Evolutionary conservation across 2,113 vertebrate species (phyloP).

Genomic region (Callithrix jacchus): DNA sequence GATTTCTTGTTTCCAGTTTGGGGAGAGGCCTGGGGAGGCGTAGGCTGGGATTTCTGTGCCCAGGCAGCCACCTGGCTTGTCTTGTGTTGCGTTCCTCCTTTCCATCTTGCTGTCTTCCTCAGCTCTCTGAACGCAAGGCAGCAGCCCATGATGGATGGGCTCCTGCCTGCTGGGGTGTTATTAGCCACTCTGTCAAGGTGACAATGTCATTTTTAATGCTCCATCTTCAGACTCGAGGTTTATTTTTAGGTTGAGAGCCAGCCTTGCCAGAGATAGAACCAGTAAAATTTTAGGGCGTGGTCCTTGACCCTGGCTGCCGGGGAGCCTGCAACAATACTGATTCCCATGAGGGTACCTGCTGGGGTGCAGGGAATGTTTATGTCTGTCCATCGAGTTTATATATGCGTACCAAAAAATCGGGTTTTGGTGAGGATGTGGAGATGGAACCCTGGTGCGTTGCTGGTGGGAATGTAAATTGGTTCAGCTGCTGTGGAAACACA

Average conservation of each 20-base stretch:
- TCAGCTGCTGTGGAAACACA: rapidly evolving
- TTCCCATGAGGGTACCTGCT: not conserved
- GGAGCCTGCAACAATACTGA: rapidly evolving
- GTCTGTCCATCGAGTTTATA: not conserved
- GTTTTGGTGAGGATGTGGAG: not conserved
- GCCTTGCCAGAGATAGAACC: not conserved
- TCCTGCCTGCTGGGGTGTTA: not conserved
- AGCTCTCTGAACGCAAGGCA: not conserved
- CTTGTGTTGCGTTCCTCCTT: rapidly evolving
- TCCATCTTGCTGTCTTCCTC: rapidly evolving
- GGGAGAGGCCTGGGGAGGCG: not conserved
- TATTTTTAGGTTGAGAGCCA: slow-evolving; percentile 16
- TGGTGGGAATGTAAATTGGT: not conserved
- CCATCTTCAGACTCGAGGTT: not conserved
- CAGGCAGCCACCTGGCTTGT: rapidly evolving
- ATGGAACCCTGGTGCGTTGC: rapidly evolving
- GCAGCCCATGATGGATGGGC: not conserved
- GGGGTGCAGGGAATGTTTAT: not conserved
- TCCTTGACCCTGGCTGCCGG: not conserved
- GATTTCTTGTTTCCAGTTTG: slow-evolving; percentile 59
- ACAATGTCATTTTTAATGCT: slow-evolving; percentile 25
- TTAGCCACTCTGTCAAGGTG: slow-evolving; percentile 1
- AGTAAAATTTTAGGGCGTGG: rapidly evolving
- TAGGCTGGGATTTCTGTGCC: rapidly evolving
- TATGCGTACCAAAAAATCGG: rapidly evolving